A percentile compares a stretch with the other conserved stretches of the same genome.
Conservation (phyloP, 2,113 vertebrate species). For the Argyrosomus japonicus region DNA sequence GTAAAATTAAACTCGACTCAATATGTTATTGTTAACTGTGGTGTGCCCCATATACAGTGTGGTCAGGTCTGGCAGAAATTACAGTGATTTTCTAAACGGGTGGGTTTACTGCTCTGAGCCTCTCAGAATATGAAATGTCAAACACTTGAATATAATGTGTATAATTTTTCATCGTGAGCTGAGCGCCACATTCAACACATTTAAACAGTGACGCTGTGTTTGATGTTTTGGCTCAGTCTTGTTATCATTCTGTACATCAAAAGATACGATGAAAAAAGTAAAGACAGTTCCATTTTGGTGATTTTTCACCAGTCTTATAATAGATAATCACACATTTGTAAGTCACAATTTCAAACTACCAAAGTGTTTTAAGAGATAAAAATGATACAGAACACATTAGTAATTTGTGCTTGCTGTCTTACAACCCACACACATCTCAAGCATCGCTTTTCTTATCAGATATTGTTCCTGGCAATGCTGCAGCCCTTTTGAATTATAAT, state of each 20-base stretch:
- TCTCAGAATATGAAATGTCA: constrained; percentile 38
- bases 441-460: constrained; percentile 18
- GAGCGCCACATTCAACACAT: constrained; percentile 14
- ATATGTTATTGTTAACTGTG: constrained; percentile 49
- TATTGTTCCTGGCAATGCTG: constrained; percentile 19
- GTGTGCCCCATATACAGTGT: constrained; percentile 6
- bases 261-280: not conserved
- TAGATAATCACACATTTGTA: constrained; percentile 22
- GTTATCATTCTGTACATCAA: constrained; percentile 6
- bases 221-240: constrained; percentile 19
- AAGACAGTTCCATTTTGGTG: constrained; percentile 9
- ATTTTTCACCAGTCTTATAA: constrained; percentile 9
- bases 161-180: constrained; percentile 7
- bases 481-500: constrained; percentile 39
- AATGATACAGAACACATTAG: constrained; percentile 17
- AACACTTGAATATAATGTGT: constrained; percentile 23
- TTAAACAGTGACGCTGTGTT: constrained; percentile 15
- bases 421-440: constrained; percentile 18
- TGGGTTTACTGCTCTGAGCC: constrained; percentile 37
- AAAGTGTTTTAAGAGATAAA: constrained; percentile 25
- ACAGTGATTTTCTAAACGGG: constrained; percentile 41
- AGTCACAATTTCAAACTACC: constrained; percentile 18
- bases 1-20: constrained; percentile 50
- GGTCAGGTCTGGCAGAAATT: constrained; percentile 53
- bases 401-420: constrained; percentile 23